phyloP scores from a whole-genome alignment of 2,888 invertebrate genomes.

The Tolmerus cingulatus region DNA sequence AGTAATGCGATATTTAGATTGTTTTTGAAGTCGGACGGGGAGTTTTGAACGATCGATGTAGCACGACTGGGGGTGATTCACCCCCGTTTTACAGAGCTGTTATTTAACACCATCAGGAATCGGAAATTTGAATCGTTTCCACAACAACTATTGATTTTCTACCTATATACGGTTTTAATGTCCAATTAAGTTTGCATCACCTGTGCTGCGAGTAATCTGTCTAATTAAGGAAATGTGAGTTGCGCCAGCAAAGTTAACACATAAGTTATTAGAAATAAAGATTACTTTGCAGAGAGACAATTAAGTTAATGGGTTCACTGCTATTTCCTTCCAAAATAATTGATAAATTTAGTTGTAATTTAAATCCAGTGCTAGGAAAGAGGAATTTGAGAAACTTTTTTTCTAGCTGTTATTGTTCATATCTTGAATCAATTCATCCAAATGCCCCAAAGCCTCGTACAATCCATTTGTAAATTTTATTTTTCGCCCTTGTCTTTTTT shows the following conservation, averaged over 20 bases:
- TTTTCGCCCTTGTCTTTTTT: not conserved
- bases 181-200: not conserved
- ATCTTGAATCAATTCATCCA: not conserved
- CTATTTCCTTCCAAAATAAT: not conserved
- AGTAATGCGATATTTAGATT: not conserved
- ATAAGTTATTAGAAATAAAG: too few species aligned
- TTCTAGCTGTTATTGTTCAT: not conserved
- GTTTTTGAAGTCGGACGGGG: not conserved
- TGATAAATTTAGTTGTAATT: not conserved
- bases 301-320: not conserved
- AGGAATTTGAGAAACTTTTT: too few species aligned
- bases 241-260: too few species aligned
- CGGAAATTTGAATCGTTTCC: not conserved
- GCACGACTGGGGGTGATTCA: not conserved
- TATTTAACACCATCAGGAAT: not conserved
- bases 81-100: not conserved
- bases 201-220: not conserved
- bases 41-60: not conserved
- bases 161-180: not conserved
- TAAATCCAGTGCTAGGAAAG: too few species aligned
- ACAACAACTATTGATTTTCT: not conserved
- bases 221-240: too few species aligned
- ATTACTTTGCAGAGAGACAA: too few species aligned
- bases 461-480: not conserved
- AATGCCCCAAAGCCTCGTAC: not conserved